Base-by-base conservation (phyloP, 1,140 invertebrate species). In the Xylocopa sonorina region DNA sequence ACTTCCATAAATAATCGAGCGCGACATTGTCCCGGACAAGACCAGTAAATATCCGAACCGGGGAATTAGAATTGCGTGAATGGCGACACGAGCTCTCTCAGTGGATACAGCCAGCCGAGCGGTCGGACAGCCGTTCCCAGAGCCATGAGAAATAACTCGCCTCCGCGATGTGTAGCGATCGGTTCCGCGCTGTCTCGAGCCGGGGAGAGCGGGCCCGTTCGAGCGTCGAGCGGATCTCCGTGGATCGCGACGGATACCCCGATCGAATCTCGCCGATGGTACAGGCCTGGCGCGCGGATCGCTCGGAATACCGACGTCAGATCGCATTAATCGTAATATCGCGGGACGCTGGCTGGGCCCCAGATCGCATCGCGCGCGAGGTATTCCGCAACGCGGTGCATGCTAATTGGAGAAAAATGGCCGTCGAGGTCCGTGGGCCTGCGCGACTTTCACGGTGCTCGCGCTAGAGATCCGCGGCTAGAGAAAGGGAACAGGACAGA, bases 351-450 rank as follows among this genome's bases (percentile, higher is more conserved):
- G 74, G 55, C 1, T 51, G 58, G 69, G 63, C 74, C 68, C 46
- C 53, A 82, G 86, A 87, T 87, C 69, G 29, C 68, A 87, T 87
- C 86, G 77, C 58, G 32, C 50, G n/a, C 24, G 6, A 68, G 76
- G 74, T 81, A 87, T 87, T 87, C 83, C 79, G 81, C 86, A 68
- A 87, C 81, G 86, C 83, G 71, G 86, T 83, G 80, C 77, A 88
- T 88, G 84, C 84, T 88, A 88, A 88, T 88, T 88, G 87, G 87
- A 88, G 74, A 88, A 88, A 88, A 88, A 88, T 88, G n/a, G n/a
- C 69, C 48, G 18, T 53, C 50, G 7, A 10, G 14, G 16, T 24
- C 57, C 38, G 21, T 34, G 48, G 12, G n/a, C n/a, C n/a, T 14
- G 16, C 27, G 27, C 29, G 46, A 78, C 75, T 78, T 78, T 62